Percentiles rank a stretch among this genome's conserved stretches.
phyloP scores from a whole-genome alignment of 2,113 vertebrate species.

The Ciconia boyciana region DNA sequence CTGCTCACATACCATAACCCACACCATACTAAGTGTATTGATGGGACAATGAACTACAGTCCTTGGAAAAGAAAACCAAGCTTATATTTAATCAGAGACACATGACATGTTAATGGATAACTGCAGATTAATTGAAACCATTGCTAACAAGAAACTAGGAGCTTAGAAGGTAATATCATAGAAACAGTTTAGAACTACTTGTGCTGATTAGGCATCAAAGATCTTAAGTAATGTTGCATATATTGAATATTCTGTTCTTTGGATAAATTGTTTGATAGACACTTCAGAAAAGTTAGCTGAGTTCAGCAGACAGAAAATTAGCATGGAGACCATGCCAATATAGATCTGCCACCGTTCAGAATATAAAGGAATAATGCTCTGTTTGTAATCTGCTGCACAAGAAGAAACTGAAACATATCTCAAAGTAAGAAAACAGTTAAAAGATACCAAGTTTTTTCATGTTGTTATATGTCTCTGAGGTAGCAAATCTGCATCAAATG shows the following conservation, averaged over 20 bases:
- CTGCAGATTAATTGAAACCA: constrained; percentile 53
- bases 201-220: constrained; percentile 3
- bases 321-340: background rate
- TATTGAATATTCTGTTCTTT: background rate
- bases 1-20: background rate
- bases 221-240: background rate
- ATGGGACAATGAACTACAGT: background rate
- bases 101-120: constrained; percentile 14
- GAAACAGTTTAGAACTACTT: constrained; percentile 1
- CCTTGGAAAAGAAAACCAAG: background rate
- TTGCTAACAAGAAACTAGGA: background rate
- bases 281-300: background rate
- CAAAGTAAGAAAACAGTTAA: background rate
- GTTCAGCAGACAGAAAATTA: background rate
- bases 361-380: background rate
- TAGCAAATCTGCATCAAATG: background rate
- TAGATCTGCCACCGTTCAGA: background rate
- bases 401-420: background rate
- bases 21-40: background rate
- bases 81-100: constrained; percentile 20
- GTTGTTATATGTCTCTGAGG: background rate
- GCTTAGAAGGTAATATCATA: background rate
- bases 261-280: constrained; percentile 1
- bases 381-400: background rate
- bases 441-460: background rate